These are phyloP conservation scores for Hycleus phaleratus DNA, from an alignment of 1,140 invertebrate species.

Conservation along the genomic window DNA sequence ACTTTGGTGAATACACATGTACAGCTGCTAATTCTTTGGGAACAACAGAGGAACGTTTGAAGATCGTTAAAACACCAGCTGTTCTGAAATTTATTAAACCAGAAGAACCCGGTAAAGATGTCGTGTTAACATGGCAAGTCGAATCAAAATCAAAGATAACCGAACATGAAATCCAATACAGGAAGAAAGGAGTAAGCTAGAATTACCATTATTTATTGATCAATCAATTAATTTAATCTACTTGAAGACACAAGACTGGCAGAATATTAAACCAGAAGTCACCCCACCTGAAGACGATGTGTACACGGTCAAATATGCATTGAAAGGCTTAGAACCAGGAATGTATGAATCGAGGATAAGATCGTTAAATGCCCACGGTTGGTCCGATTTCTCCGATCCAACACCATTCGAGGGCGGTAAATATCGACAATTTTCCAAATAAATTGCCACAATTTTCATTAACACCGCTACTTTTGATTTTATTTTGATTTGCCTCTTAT, in stretches of 20 bases:
- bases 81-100: constrained; percentile 20
- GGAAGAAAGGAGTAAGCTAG: constrained; percentile 29
- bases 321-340: constrained; percentile 22
- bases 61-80: constrained; percentile 24
- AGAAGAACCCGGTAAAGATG: constrained; percentile 16
- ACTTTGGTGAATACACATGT: constrained; percentile 30
- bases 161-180: constrained; percentile 28
- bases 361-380: constrained; percentile 29
- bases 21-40: constrained; percentile 23
- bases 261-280: constrained; percentile 23
- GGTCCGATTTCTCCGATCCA: constrained; percentile 28
- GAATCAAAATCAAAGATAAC: constrained; percentile 28
- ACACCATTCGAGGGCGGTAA: constrained; percentile 28
- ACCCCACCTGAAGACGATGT: constrained; percentile 15
- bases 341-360: constrained; percentile 27
- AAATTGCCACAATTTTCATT: background rate
- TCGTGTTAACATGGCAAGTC: constrained; percentile 29
- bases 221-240: background rate
- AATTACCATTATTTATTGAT: background rate
- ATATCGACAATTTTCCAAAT: constrained; percentile 7
- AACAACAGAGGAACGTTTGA: constrained; percentile 15
- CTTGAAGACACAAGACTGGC: constrained; percentile 26
- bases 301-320: constrained; percentile 25
- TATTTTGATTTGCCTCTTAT: constrained; percentile 8
- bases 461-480: constrained; percentile 4